These are phyloP conservation scores for Notarius lentiginosus DNA, from an alignment of 2,113 vertebrate genomes.

Conservation along the genomic window DNA sequence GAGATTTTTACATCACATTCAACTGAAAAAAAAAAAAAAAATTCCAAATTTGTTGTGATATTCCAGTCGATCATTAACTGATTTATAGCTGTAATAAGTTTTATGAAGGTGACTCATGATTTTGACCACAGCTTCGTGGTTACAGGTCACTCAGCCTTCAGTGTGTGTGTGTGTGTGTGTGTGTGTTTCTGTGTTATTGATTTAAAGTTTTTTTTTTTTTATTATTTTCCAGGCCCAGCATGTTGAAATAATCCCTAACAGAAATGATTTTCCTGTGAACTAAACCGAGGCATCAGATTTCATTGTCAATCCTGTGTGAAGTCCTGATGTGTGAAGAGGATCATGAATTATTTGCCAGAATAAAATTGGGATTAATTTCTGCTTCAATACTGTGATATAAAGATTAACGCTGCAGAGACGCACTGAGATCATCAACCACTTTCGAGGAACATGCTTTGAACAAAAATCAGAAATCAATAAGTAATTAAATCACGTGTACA, in stretches of 20 bases:
- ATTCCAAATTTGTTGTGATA: background rate
- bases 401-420: background rate
- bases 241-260: background rate
- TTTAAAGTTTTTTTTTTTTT: background rate
- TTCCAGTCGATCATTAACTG: background rate
- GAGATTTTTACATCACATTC: no score
- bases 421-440: background rate
- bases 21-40: no score
- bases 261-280: background rate
- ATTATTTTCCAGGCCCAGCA: background rate
- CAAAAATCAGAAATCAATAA: background rate
- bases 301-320: background rate
- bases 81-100: background rate
- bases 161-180: background rate
- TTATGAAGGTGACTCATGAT: background rate
- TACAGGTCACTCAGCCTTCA: no score
- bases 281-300: background rate
- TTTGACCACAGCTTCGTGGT: background rate
- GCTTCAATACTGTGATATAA: conserved; percentile 23
- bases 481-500: conserved; percentile 4
- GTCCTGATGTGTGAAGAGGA: background rate
- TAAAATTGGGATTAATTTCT: background rate
- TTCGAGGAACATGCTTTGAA: background rate
- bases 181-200: background rate
- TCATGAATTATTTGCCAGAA: background rate